These are phyloP conservation scores for Bothrops jararaca DNA, from an alignment of 2,113 vertebrate genomes.

Conservation along the genomic window DNA sequence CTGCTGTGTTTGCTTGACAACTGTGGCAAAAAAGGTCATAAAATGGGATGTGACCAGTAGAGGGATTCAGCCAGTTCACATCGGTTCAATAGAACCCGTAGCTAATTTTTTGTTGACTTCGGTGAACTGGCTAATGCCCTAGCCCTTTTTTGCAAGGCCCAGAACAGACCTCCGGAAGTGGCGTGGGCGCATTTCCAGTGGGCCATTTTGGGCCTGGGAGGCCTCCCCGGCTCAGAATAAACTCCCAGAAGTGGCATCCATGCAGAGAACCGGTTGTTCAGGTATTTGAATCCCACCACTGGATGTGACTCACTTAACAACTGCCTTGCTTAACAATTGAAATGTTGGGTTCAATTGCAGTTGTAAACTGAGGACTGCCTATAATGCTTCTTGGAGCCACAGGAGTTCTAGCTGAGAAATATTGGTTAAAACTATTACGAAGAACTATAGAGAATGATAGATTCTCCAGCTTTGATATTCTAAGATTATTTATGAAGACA, in stretches of 20 bases:
- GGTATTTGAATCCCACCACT: no score
- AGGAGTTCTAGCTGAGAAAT: background rate
- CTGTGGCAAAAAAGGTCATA: background rate
- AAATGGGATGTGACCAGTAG: background rate
- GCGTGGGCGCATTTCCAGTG: no score
- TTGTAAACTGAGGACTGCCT: background rate
- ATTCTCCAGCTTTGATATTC: background rate
- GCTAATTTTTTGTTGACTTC: no score
- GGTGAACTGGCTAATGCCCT: no score
- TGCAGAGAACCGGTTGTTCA: no score
- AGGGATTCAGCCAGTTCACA: no score
- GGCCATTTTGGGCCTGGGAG: no score
- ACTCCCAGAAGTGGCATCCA: no score
- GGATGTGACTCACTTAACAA: background rate
- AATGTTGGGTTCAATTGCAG: background rate
- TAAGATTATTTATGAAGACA: background rate
- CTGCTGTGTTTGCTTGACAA: background rate
- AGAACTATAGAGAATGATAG: background rate
- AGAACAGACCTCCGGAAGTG: no score
- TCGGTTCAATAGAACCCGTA: no score
- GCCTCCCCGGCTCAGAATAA: no score
- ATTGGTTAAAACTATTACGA: background rate
- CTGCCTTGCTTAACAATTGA: background rate
- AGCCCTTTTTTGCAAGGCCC: no score
- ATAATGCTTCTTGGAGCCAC: background rate